Base-by-base conservation (phyloP, 2,113 vertebrate genomes). In the Anhinga anhinga region DNA sequence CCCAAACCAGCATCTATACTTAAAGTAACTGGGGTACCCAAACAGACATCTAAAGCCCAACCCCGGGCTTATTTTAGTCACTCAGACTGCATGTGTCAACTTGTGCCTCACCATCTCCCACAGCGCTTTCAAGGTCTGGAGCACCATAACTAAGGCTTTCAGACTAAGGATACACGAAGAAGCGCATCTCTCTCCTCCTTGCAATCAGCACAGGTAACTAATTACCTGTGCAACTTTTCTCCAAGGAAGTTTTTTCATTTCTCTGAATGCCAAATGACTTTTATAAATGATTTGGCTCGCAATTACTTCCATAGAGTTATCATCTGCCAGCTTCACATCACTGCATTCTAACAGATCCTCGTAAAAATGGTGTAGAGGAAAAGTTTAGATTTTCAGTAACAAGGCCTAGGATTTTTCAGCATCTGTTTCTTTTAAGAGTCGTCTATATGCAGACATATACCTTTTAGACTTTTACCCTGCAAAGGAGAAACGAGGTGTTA, bases 111-210 rank as follows among this genome's bases (percentile, higher is more conserved):
- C 11, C n/a, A 8, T 3, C 56, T 44, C 65, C 69, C 76, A 27
- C 53, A 15, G 17, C 2, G 0, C 20, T 53, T 9, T 29, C 27
- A 4, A 4, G 42, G 29, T 17, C 47, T 16, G 52, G 18, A 36
- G 56, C 25, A 7, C 30, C 15, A 3, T 1, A 14, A 16, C 3
- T 16, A 4, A 3, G 32, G 13, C 53, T 69, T 49, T 9, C 70
- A 47, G 47, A 14, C 73, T 13, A 10, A 34, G 42, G 67, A 4
- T 10, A 18, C 14, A 23, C 25, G 13, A 29, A 18, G 59, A 8
- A 7, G 21, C 3, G 52, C 45, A 56, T 32, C 29, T 26, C 42
- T 19, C 61, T 42, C 38, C 49, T 34, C 34, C 50, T 32, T 22
- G 23, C 70, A 38, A 1, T 17, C 52, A 26, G 11, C 42, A 62